Conservation (phyloP, 2,113 vertebrate genomes). For the Buteo buteo region DNA sequence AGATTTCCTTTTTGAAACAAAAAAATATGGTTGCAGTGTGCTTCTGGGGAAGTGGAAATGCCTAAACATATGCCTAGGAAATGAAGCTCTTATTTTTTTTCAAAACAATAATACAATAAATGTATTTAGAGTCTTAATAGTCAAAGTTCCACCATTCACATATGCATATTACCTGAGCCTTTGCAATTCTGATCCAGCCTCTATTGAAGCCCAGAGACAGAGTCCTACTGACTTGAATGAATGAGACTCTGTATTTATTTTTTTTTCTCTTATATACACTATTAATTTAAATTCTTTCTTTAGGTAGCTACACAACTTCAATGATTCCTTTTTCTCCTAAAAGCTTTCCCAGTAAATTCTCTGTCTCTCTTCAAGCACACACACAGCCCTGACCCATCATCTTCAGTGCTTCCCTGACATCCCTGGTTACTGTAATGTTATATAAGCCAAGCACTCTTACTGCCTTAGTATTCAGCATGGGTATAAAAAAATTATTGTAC, state of each 20-base stretch:
- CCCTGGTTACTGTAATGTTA: neutral
- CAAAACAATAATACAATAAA: neutral
- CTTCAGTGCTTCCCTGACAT: neutral
- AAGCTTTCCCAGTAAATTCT: neutral
- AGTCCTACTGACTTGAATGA: neutral
- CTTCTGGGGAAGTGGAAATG: neutral
- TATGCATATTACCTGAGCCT: neutral
- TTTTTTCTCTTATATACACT: neutral
- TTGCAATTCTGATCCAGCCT: neutral
- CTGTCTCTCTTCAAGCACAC: neutral
- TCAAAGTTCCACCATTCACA: neutral
- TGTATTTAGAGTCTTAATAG: neutral
- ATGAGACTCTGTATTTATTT: neutral
- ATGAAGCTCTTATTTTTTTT: neutral
- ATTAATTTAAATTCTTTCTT: neutral
- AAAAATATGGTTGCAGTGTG: neutral
- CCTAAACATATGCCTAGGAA: neutral
- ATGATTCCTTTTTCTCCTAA: neutral
- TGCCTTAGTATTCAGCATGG: neutral
- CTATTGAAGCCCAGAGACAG: neutral
- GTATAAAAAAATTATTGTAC: neutral
- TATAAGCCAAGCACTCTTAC: rapidly evolving
- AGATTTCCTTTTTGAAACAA: neutral
- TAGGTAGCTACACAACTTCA: neutral
- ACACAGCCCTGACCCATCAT: neutral